Percentiles rank a stretch among this genome's conserved stretches.
Evolutionary conservation across 2,888 invertebrate genomes (phyloP).

Genomic region (Polymixis lichenea): DNA sequence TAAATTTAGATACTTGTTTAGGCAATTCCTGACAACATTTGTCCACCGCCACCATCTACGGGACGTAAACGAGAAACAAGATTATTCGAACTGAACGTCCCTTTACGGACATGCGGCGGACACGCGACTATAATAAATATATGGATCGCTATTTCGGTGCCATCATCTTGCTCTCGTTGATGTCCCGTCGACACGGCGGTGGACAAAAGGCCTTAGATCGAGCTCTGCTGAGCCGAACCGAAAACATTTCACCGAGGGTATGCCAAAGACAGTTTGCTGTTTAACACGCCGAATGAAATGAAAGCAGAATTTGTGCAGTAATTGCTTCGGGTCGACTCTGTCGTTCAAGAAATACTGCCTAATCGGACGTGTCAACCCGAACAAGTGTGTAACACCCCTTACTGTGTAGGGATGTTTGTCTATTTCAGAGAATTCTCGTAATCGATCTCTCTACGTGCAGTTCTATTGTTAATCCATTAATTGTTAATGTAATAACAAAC

Average conservation of each 20-base stretch:
- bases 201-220: background rate
- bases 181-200: background rate
- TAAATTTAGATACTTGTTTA: background rate
- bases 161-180: too few relatives aligned
- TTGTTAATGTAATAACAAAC: background rate
- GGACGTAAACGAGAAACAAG: background rate
- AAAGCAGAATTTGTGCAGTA: background rate
- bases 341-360: background rate
- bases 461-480: background rate
- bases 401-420: background rate
- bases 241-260: background rate
- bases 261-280: background rate
- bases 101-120: background rate
- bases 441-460: background rate
- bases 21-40: background rate
- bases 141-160: too few relatives aligned
- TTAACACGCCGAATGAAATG: background rate
- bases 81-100: background rate
- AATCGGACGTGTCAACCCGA: background rate
- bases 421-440: background rate
- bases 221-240: too few relatives aligned
- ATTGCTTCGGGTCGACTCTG: background rate
- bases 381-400: background rate
- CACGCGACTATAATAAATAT: background rate
- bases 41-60: background rate